Evolutionary conservation across 2,888 invertebrate species (phyloP), one percentile per base, ranked within the genome.

Genomic region (Drosophila sordidapex): DNA sequence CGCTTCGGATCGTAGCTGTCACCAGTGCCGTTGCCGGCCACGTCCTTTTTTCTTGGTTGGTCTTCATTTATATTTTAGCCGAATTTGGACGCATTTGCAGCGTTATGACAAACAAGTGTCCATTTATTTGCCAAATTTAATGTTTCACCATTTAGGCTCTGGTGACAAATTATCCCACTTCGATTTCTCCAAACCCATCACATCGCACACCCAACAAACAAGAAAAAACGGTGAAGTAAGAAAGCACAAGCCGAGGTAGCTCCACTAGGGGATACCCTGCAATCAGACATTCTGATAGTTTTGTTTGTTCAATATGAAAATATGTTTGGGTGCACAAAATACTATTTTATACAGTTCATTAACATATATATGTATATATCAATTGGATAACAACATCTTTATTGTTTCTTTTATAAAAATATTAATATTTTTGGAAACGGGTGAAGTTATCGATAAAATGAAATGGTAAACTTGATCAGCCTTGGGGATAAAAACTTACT

Each of bases 61-160:
- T 63, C 52, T 79, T 75, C 74, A 71, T 78, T 80, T 78, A 70
- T 71, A 70, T 83, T 83, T 70, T 75, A 65, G 65, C 79, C 79
- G 83, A 80, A 74, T 82, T 89, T 86, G 88, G 81, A 77, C 90
- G 86, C 83, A 82, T 85, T 87, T 89, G 88, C 81, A 81, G 86
- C 89, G 88, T 87, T 87, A 87, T 87, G 89, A 87, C 87, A 87
- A 87, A 87, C 87, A 87, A 87, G 87, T 87, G 89, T 89, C 87
- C 89, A 87, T 87, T 89, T 87, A 87, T 87, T 87, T 87, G 87
- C 83, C 83, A 89, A 87, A 87, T 87, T 87, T 87, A 87, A 87
- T 87, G 87, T 87, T 82, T 82, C 79, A 89, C 89, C 87, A 87
- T 89, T 87, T 85, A 78, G 67, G 70, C 75, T 71, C 76, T 73